Base-by-base conservation (phyloP, 2,888 invertebrate genomes). In the Latrodectus hesperus region DNA sequence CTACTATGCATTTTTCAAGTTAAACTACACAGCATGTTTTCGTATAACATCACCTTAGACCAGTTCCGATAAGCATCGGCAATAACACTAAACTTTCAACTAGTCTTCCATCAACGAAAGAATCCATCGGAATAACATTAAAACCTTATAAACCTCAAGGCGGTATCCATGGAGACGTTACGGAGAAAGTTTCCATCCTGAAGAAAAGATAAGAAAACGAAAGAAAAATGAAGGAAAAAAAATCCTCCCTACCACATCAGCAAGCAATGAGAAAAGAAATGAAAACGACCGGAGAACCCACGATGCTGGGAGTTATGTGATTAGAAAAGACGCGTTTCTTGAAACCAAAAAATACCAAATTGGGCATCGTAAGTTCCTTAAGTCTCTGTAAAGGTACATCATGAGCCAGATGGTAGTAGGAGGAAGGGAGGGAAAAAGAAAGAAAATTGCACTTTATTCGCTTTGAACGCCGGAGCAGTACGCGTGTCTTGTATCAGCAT, bases 61-160 rank as follows among this genome's bases (percentile, higher is more conserved):
- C 10, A n/a, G 10, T 0, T 12, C 12, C n/a, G 60, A 60, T 60
- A 60, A 60, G n/a, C 11, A 60, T 60, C 60, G n/a, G n/a, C 60
- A 60, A 60, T 60, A 60, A 60, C 60, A 12, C 60, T 60, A 60
- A 60, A 60, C 12, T n/a, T 60, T 60, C 12, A 60, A 12, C 60
- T 60, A n/a, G 12, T 60, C 60, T 38, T 38, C 60, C 68, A 22
- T 17, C 22, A 68, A 1, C 11, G 12, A 68, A 12, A 9, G 68
- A 22, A 22, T 26, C 68, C 68, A 22, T 26, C 26, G 68, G 22
- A 68, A 68, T 68, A 79, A n/a, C 71, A 79, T 79, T 81, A 81
- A 68, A 81, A 81, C 81, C 73, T 65, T 38, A 52, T 49, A 81
- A 81, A 81, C 81, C 81, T 67, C 73, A 22, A 72, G 64, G 53